Evolutionary conservation across 2,113 vertebrate species (phyloP).

Genomic region (Myotis davidii): DNA sequence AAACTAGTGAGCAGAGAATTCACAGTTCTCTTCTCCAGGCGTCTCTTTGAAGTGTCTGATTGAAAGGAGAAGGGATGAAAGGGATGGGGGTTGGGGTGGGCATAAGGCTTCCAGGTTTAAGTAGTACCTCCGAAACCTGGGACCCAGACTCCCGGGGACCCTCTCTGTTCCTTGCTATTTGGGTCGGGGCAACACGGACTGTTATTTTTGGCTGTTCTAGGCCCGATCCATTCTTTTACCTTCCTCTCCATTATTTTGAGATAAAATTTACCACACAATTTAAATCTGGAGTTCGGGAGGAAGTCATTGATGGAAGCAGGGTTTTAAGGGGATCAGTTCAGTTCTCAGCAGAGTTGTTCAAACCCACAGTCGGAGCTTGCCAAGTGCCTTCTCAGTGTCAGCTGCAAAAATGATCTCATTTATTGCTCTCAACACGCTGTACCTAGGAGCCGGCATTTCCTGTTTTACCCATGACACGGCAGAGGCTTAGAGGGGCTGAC

Average conservation of each 20-base stretch:
- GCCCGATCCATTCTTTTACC: not conserved
- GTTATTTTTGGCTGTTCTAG: not conserved
- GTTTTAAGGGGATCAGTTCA: not conserved
- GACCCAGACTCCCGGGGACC: not conserved
- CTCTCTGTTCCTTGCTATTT: not conserved
- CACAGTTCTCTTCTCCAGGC: slow-evolving; percentile 73
- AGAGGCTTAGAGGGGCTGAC: not conserved
- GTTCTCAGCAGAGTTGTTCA: not conserved
- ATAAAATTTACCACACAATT: slow-evolving; percentile 2
- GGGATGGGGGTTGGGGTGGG: not conserved
- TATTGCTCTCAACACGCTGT: not conserved
- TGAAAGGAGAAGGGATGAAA: slow-evolving; percentile 68
- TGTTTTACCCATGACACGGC: not conserved
- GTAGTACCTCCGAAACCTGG: not conserved
- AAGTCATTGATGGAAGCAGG: not conserved
- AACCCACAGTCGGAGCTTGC: not conserved
- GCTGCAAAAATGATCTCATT: not conserved
- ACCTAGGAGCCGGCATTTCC: not conserved
- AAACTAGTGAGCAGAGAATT: slow-evolving; percentile 66
- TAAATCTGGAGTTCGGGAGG: slow-evolving; percentile 17
- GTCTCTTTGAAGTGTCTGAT: slow-evolving; percentile 80
- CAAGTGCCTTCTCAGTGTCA: not conserved
- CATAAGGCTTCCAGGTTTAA: slow-evolving; percentile 27
- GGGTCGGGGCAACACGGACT: not conserved
- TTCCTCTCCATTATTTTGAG: not conserved